phyloP scores from a whole-genome alignment of 2,888 invertebrate genomes.

The Cerceris ruficornis region DNA sequence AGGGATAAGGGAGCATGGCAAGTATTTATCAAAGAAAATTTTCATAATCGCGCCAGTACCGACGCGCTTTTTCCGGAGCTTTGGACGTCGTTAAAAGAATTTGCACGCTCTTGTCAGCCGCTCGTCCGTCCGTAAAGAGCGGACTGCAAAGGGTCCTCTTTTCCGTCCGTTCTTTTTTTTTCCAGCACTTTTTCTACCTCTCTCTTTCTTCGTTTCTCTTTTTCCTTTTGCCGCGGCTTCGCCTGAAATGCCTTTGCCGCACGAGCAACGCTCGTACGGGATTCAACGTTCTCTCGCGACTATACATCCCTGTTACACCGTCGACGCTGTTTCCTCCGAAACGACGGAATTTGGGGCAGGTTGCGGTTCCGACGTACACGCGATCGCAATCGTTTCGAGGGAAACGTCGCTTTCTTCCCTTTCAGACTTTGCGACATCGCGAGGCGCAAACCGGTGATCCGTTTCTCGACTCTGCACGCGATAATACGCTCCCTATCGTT shows the following conservation, averaged over 20 bases:
- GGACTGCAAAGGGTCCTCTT: slow-evolving; percentile 50
- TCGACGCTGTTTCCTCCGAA: slow-evolving; percentile 26
- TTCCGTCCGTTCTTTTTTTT: slow-evolving; percentile 17
- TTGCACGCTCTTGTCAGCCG: slow-evolving; percentile 79
- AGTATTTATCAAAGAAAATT: slow-evolving; percentile 75
- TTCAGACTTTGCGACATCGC: slow-evolving; percentile 14
- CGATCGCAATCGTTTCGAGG: slow-evolving; percentile 57
- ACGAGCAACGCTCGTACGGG: slow-evolving; percentile 28
- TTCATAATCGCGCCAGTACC: slow-evolving; percentile 70
- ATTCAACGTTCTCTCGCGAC: slow-evolving; percentile 39
- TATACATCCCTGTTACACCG: slow-evolving; percentile 31
- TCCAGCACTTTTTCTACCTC: slow-evolving; percentile 28
- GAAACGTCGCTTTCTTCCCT: slow-evolving; percentile 36
- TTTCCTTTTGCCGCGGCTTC: slow-evolving; percentile 24
- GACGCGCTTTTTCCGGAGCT: slow-evolving; percentile 69
- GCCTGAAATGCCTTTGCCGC: slow-evolving; percentile 27
- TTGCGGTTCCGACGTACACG: slow-evolving; percentile 69
- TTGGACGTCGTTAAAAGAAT: slow-evolving; percentile 80
- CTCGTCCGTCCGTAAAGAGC: slow-evolving; percentile 76
- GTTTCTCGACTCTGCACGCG: slow-evolving; percentile 34
- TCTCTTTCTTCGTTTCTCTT: slow-evolving; percentile 23
- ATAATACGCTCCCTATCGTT: slow-evolving; percentile 31
- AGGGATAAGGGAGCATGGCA: slow-evolving; percentile 37
- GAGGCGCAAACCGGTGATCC: slow-evolving; percentile 9
- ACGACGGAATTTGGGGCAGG: slow-evolving; percentile 67